Conservation (phyloP, 2,888 invertebrate species). For the Noctuana brunneofusca region DNA sequence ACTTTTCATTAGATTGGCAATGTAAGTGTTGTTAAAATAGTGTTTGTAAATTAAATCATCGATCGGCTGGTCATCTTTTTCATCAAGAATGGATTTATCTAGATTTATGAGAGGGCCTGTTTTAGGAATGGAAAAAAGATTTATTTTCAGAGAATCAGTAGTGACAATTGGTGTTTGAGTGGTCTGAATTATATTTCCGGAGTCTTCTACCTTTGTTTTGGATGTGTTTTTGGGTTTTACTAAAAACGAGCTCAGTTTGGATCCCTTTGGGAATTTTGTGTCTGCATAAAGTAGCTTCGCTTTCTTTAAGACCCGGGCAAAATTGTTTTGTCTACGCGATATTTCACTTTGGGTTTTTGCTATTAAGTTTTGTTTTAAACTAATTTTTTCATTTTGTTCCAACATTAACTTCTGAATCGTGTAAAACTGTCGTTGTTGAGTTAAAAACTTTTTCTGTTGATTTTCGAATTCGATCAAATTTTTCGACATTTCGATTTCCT, state of each 20-base stretch:
- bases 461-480: slow-evolving; percentile 64
- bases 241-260: slow-evolving; percentile 35
- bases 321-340: slow-evolving; percentile 68
- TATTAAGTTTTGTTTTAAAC: slow-evolving; percentile 63
- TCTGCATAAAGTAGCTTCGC: slow-evolving; percentile 61
- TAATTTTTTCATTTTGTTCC: slow-evolving; percentile 71
- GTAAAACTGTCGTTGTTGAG: slow-evolving; percentile 70
- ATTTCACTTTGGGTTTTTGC: slow-evolving; percentile 71
- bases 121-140: slow-evolving; percentile 63
- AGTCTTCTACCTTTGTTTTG: slow-evolving; percentile 31
- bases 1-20: slow-evolving; percentile 66
- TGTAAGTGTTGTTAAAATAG: slow-evolving; percentile 75
- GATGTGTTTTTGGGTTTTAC: slow-evolving; percentile 28
- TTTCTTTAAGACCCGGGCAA: slow-evolving; percentile 67
- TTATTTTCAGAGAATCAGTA: slow-evolving; percentile 66
- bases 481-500: slow-evolving; percentile 58
- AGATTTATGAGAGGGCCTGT: slow-evolving; percentile 54
- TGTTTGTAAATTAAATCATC: slow-evolving; percentile 76
- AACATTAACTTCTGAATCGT: slow-evolving; percentile 68
- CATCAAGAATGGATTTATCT: slow-evolving; percentile 65
- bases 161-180: slow-evolving; percentile 43
- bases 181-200: slow-evolving; percentile 35
- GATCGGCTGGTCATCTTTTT: slow-evolving; percentile 66
- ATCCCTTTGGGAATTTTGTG: slow-evolving; percentile 41
- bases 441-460: slow-evolving; percentile 68